Percentiles rank a stretch among this genome's conserved stretches.
Conservation (phyloP, 1,140 invertebrate species). For the Drosophila repletoides region DNA sequence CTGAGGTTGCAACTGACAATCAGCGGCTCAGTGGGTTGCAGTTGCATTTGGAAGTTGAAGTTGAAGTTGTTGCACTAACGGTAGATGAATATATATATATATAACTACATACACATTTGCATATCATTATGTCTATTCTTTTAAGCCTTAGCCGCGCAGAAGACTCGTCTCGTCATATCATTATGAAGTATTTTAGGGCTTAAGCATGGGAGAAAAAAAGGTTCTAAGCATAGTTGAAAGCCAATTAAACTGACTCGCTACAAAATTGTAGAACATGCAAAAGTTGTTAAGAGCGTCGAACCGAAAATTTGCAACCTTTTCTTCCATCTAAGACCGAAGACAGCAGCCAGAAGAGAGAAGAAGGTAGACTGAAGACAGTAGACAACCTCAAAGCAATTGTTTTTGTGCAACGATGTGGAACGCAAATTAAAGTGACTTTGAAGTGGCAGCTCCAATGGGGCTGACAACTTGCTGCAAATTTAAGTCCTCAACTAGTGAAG, state of each 20-base stretch:
- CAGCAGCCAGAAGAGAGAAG: not conserved
- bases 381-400: constrained; percentile 55
- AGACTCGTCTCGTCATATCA: constrained; percentile 5
- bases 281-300: constrained; percentile 56
- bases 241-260: constrained; percentile 58
- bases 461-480: constrained; percentile 7
- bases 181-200: constrained; percentile 11
- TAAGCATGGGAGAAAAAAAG: constrained; percentile 16
- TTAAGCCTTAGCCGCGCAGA: not conserved
- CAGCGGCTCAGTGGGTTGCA: constrained; percentile 15
- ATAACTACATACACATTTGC: constrained; percentile 48
- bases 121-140: constrained; percentile 41
- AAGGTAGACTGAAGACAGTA: constrained; percentile 5
- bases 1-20: constrained; percentile 23
- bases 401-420: constrained; percentile 60
- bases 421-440: constrained; percentile 69
- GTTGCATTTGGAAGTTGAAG: constrained; percentile 1
- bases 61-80: constrained; percentile 34
- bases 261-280: constrained; percentile 63
- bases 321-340: constrained; percentile 1
- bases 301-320: constrained; percentile 71
- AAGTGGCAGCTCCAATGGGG: constrained; percentile 25
- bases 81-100: no score
- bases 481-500: not conserved
- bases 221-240: constrained; percentile 15